A percentile compares a stretch with the other conserved stretches of the same genome.
Conservation (phyloP, 2,113 vertebrate genomes). For the Lutjanus erythropterus region DNA sequence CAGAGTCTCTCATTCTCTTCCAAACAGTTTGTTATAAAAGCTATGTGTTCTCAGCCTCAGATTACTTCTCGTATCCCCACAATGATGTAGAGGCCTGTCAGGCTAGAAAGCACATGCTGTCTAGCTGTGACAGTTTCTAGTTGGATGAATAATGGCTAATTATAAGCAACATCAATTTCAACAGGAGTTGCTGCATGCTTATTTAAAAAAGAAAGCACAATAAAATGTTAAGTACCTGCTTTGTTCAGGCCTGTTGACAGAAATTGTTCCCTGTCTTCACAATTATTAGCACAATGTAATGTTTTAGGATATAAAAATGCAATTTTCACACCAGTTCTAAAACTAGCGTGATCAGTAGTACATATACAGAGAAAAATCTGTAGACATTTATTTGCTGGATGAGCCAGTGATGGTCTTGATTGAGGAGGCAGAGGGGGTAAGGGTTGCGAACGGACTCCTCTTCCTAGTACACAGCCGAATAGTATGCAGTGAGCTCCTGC, state of each 20-base stretch:
- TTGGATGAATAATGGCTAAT: slow-evolving; percentile 19
- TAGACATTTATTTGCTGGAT: slow-evolving; percentile 27
- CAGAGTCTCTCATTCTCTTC: too few relatives aligned
- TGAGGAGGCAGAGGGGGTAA: neutral
- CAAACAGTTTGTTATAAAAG: neutral
- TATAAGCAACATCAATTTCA: slow-evolving; percentile 11
- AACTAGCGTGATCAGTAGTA: neutral
- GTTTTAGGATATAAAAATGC: neutral
- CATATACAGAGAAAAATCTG: neutral
- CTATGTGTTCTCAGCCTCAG: neutral
- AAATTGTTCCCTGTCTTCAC: neutral
- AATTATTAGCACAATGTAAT: neutral
- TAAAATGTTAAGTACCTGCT: too few relatives aligned
- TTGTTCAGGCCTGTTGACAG: too few relatives aligned
- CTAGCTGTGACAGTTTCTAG: neutral
- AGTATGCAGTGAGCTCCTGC: neutral
- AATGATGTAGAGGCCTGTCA: slow-evolving; percentile 14
- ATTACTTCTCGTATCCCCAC: neutral
- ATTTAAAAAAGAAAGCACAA: neutral
- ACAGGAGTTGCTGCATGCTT: neutral
- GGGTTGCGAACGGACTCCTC: neutral
- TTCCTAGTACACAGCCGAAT: slow-evolving; percentile 60
- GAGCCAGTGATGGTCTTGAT: neutral
- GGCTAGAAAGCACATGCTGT: neutral
- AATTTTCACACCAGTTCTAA: neutral